Base-by-base conservation (phyloP, 2,888 invertebrate species). In the Epirrhoe tristata region DNA sequence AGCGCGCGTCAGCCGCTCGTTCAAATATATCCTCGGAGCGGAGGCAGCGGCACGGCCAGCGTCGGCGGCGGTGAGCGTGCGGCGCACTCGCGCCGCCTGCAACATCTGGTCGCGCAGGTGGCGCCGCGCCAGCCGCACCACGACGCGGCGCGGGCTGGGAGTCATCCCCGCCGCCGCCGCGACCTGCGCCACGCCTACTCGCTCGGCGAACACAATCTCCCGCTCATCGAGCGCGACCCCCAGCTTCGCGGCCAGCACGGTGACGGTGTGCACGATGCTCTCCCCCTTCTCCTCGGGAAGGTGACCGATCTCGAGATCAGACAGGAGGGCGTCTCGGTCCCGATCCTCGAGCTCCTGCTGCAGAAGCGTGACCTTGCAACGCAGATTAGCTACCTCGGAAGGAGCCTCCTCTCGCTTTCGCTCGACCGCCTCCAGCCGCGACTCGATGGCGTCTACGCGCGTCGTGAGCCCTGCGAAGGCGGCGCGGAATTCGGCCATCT, bases 61-160 rank as follows among this genome's bases (percentile, higher is more conserved):
- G 5, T 34, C 34, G 5, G 34, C 34, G 34, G 34, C 36, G 17
- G 58, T 51, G 12, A 58, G 51, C 34, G 57, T 43, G 56, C 43
- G 56, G 1, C 56, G 56, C 39, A 58, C 57, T 1, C 57, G 57
- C 6, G 48, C 46, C 16, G 46, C 57, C n/a, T 14, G 43, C 24
- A 57, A 12, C 24, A 57, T 5, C 46, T 31, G 7, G n/a, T 57
- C 46, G n/a, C 57, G 57, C 17, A 43, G 17, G 6, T 5, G 6
- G 12, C 57, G 57, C 0, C 46, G 57, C 46, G 46, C 43, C 7
- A 57, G 48, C 24, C 48, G 48, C 32, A 58, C 48, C 48, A 48
- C 58, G 8, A 58, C 10, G 14, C 48, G 58, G 6, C 48, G 58
- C 32, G 31, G 6, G 14, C 48, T 48, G 32, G 43, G 43, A 6